A percentile compares a stretch with the other conserved stretches of the same genome.
These are phyloP conservation scores for Protaetia brevitarsis DNA, from an alignment of 1,140 invertebrate genomes.

Conservation along the genomic window DNA sequence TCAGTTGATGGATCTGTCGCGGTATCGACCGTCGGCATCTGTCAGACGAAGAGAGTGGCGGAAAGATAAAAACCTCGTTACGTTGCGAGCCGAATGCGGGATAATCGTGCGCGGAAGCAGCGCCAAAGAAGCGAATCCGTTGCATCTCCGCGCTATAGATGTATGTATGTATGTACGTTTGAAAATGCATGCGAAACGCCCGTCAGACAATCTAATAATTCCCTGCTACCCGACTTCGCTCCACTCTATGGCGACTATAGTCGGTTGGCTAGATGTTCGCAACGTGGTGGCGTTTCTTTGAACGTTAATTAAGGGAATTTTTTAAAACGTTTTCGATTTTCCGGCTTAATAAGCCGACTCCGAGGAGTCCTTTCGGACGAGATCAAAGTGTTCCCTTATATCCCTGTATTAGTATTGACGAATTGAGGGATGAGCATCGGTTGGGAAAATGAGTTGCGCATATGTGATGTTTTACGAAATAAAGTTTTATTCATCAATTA, in stretches of 20 bases:
- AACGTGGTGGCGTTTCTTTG: not conserved
- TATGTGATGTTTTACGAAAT: no score
- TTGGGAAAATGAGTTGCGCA: no score
- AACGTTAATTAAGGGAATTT: conserved; percentile 11
- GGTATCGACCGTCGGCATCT: conserved; percentile 8
- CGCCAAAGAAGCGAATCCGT: not conserved
- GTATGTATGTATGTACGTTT: no score
- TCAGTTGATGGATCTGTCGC: conserved; percentile 6
- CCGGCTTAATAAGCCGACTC: conserved; percentile 5
- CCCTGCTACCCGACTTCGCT: no score
- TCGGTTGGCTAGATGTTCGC: not conserved
- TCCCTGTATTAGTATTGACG: no score
- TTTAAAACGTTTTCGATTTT: conserved; percentile 18
- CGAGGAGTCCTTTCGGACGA: not conserved
- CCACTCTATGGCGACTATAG: no score
- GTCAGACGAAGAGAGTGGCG: not conserved
- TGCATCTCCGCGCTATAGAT: not conserved
- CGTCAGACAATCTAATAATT: conserved; percentile 6
- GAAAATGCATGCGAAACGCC: not conserved
- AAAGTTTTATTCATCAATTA: no score
- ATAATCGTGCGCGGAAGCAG: not conserved
- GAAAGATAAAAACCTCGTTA: conserved; percentile 11
- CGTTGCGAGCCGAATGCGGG: not conserved
- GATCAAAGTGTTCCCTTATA: no score
- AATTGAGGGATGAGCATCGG: no score